Conservation (phyloP, 1,140 invertebrate species). For the Panagrolaimus sp. region DNA sequence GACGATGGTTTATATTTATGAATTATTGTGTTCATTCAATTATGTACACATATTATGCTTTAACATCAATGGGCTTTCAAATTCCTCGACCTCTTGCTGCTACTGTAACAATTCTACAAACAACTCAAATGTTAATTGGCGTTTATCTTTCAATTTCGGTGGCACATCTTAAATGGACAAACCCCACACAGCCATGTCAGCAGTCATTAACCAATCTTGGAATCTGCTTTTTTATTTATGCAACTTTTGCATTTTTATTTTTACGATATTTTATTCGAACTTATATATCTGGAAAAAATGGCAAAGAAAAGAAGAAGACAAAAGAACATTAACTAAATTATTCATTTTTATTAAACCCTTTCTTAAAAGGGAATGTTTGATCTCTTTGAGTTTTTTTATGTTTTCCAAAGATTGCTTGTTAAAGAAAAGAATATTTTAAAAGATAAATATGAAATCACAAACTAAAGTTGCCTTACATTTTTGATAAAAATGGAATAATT, state of each 20-base stretch:
- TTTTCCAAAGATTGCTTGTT: too few species aligned
- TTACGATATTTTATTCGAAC: conserved; percentile 59
- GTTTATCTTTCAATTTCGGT: conserved; percentile 70
- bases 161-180: conserved; percentile 41
- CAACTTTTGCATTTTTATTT: conserved; percentile 64
- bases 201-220: conserved; percentile 79
- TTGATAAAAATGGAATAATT: too few species aligned
- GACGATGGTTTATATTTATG: conserved; percentile 77
- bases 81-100: conserved; percentile 77
- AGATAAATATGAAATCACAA: too few species aligned
- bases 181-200: conserved; percentile 66
- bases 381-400: too few species aligned
- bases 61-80: conserved; percentile 77
- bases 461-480: too few species aligned
- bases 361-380: too few species aligned
- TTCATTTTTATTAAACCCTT: too few species aligned
- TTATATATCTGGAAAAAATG: neutral
- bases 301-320: neutral
- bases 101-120: conserved; percentile 82
- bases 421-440: too few species aligned
- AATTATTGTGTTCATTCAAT: conserved; percentile 93
- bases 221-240: conserved; percentile 86
- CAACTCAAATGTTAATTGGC: conserved; percentile 96
- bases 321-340: too few species aligned
- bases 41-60: conserved; percentile 91